These are phyloP conservation scores for Corella eumyota DNA, from an alignment of 23 tunicate species.

Conservation along the genomic window DNA sequence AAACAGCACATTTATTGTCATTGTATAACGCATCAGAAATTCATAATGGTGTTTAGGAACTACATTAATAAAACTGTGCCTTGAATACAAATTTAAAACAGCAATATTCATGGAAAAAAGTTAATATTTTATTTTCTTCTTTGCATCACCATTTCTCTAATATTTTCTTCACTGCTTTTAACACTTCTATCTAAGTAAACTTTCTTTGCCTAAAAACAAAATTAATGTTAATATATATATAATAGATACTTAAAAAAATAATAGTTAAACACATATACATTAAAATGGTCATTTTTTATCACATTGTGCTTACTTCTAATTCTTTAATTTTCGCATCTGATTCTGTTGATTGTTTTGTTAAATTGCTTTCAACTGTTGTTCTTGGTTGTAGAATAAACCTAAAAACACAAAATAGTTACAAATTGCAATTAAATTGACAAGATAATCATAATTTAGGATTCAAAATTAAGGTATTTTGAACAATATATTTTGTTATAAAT, in stretches of 20 bases:
- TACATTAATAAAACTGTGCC: too few species aligned
- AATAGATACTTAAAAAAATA: neutral
- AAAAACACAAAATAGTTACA: neutral
- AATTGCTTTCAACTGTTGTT: conserved; percentile 30
- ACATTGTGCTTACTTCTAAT: conserved; percentile 32
- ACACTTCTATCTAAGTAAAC: conserved; percentile 61
- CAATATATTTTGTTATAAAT: too few species aligned
- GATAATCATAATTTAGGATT: too few species aligned
- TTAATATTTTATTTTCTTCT: conserved; percentile 70
- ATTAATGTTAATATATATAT: neutral
- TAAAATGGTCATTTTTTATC: neutral
- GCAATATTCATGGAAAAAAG: too few species aligned
- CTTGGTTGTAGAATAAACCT: conserved; percentile 63
- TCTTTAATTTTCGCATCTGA: conserved; percentile 59
- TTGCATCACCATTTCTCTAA: conserved; percentile 88
- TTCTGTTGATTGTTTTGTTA: conserved; percentile 20
- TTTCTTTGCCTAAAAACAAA: conserved; percentile 59
- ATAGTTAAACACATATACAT: neutral
- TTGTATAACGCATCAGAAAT: too few species aligned
- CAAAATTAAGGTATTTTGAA: too few species aligned
- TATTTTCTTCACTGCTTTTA: conserved; percentile 83
- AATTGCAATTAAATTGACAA: too few species aligned
- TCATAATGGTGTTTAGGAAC: too few species aligned
- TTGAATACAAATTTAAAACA: too few species aligned
- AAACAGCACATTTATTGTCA: too few species aligned